Evolutionary conservation across 2,888 invertebrate genomes (phyloP).

Genomic region (Panzeria rudis): DNA sequence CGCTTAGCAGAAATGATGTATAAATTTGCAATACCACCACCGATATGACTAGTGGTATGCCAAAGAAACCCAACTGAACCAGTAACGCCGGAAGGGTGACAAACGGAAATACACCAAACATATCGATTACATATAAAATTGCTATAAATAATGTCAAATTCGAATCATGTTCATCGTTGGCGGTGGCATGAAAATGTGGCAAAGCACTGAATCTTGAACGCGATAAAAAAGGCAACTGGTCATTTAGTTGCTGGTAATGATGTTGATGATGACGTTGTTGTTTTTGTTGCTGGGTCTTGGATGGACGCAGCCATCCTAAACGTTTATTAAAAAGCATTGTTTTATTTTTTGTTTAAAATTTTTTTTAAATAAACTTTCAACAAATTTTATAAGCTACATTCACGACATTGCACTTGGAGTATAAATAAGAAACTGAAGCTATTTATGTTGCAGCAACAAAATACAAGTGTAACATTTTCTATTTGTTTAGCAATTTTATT

Average conservation of each 20-base stretch:
- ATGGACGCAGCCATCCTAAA: constrained; percentile 62
- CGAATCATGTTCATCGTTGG: constrained; percentile 76
- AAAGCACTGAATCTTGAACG: constrained; percentile 81
- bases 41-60: constrained; percentile 87
- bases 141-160: constrained; percentile 88
- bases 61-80: constrained; percentile 90
- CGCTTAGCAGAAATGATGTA: constrained; percentile 91
- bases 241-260: constrained; percentile 72
- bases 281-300: constrained; percentile 65
- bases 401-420: constrained; percentile 66
- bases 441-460: constrained; percentile 54
- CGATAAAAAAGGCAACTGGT: constrained; percentile 81
- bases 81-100: constrained; percentile 90
- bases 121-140: constrained; percentile 90
- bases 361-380: background rate
- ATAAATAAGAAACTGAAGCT: constrained; percentile 65
- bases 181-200: constrained; percentile 79
- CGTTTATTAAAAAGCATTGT: constrained; percentile 71
- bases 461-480: constrained; percentile 39
- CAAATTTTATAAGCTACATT: background rate
- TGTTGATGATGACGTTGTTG: background rate
- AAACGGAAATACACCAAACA: constrained; percentile 93
- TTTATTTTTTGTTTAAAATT: background rate
- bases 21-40: constrained; percentile 90
- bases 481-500: constrained; percentile 24